Percentiles rank a stretch among this genome's conserved stretches.
Conservation (phyloP, 2,888 invertebrate species). For the Amblyjoppa fuscipennis region DNA sequence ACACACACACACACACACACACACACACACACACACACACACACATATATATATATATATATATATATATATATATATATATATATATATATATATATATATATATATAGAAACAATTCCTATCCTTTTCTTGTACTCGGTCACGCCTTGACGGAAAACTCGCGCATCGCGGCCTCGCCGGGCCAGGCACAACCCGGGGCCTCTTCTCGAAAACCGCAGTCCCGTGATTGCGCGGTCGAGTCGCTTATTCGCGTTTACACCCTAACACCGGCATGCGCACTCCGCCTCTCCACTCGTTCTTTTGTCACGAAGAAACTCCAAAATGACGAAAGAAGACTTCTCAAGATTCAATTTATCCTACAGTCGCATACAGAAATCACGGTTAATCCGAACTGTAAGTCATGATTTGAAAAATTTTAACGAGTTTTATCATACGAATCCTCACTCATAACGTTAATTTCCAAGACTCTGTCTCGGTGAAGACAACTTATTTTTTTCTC, state of each 20-base stretch:
- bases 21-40: too few relatives aligned
- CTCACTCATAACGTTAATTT: too few relatives aligned
- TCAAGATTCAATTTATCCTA: constrained; percentile 34
- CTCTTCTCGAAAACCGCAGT: constrained; percentile 76
- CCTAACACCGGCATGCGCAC: constrained; percentile 49
- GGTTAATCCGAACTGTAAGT: too few relatives aligned
- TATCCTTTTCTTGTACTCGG: constrained; percentile 43
- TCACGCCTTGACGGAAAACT: constrained; percentile 75
- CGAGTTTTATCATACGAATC: too few relatives aligned
- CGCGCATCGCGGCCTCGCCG: constrained; percentile 36
- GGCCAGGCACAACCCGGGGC: constrained; percentile 2
- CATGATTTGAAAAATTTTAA: too few relatives aligned
- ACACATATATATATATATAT: background rate
- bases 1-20: too few relatives aligned
- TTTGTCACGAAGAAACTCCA: constrained; percentile 6
- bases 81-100: background rate
- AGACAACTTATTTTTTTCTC: too few relatives aligned
- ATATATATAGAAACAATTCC: background rate
- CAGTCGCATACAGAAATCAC: background rate
- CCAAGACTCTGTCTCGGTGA: too few relatives aligned
- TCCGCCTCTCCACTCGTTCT: background rate
- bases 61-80: background rate
- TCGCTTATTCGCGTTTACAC: constrained; percentile 79
- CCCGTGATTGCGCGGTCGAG: constrained; percentile 76
- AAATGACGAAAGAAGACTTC: background rate